Percentiles rank a stretch among this genome's conserved stretches.
phyloP scores from a whole-genome alignment of 2,888 invertebrate genomes.

The Sphaeridia pumilis region DNA sequence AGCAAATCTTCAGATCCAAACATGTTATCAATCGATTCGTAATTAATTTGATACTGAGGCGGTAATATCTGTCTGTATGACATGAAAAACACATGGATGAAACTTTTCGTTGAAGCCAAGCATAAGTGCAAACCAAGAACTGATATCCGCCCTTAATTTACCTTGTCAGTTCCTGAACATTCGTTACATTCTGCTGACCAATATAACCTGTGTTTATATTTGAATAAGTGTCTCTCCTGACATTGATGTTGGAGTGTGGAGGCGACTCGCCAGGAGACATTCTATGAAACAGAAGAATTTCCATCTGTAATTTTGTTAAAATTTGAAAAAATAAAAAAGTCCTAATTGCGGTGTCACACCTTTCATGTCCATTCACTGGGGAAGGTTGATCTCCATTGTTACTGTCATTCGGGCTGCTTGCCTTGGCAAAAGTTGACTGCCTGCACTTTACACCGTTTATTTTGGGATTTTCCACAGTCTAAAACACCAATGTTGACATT shows the following conservation, averaged over 20 bases:
- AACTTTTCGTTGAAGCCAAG: background rate
- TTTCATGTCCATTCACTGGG: constrained; percentile 11
- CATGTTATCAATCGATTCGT: constrained; percentile 31
- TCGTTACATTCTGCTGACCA: constrained; percentile 5
- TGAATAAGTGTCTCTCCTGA: constrained; percentile 6
- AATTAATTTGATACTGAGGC: constrained; percentile 32
- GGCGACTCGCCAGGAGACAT: constrained; percentile 13
- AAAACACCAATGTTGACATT: background rate
- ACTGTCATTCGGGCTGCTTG: constrained; percentile 7
- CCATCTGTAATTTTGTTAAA: background rate
- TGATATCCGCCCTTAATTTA: background rate
- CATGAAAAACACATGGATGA: background rate
- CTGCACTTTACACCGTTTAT: constrained; percentile 2
- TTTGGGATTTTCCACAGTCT: constrained; percentile 7
- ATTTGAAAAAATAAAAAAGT: background rate
- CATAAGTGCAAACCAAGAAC: background rate
- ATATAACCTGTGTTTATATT: constrained; percentile 11
- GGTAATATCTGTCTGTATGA: constrained; percentile 18
- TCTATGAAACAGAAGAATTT: background rate
- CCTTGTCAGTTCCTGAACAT: background rate
- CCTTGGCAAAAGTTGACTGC: constrained; percentile 5
- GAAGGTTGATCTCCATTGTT: constrained; percentile 7
- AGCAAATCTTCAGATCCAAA: constrained; percentile 22
- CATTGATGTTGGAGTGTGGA: constrained; percentile 5
- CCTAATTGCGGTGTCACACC: background rate